phyloP scores from a whole-genome alignment of 2,113 vertebrate species.

The Alaudala cheleensis region DNA sequence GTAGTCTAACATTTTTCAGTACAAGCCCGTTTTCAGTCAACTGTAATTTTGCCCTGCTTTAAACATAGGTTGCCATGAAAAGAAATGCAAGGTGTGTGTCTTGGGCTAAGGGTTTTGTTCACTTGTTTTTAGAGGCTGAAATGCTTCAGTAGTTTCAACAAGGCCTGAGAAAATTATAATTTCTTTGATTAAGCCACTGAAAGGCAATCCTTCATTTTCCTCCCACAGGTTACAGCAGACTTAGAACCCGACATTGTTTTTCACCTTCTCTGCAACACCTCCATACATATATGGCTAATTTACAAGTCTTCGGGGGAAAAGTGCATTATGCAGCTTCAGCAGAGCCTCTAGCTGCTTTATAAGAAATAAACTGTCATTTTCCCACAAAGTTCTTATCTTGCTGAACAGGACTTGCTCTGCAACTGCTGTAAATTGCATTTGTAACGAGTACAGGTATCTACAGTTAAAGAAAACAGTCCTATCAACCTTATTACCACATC shows the following conservation, averaged over 20 bases:
- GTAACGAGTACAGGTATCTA: not conserved
- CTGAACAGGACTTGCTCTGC: not conserved
- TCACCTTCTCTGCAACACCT: not conserved
- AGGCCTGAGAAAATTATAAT: not conserved
- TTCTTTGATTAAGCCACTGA: not conserved
- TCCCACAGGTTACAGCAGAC: not conserved
- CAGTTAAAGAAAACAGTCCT: not conserved
- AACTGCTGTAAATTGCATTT: not conserved
- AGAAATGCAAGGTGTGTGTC: fast-evolving
- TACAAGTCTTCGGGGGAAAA: not conserved
- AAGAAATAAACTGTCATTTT: not conserved
- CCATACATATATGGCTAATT: not conserved
- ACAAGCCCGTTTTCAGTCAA: not conserved
- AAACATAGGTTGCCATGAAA: not conserved
- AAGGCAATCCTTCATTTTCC: not conserved
- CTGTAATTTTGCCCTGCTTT: not conserved
- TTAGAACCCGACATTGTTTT: not conserved
- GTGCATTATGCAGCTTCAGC: not conserved
- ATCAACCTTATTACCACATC: not conserved
- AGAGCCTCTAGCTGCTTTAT: not conserved
- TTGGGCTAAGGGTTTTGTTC: not conserved
- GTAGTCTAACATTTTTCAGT: not conserved
- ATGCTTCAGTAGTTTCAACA: not conserved
- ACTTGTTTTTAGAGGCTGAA: not conserved
- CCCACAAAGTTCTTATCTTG: not conserved